Base-by-base conservation (phyloP, 2,113 vertebrate genomes). In the Promerops cafer region DNA sequence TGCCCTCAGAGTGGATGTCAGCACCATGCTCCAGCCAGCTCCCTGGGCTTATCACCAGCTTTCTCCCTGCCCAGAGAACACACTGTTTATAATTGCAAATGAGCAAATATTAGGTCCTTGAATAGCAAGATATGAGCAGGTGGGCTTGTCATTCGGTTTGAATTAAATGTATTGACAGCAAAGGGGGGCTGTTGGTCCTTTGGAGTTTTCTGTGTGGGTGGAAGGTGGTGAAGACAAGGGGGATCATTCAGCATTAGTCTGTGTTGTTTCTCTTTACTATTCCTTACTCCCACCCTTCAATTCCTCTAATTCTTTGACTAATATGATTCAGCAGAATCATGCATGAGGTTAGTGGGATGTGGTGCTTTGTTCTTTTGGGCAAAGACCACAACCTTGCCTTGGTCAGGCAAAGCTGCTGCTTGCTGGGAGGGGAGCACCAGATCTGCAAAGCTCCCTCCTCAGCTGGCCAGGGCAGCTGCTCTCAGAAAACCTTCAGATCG, bases 381-480 rank as follows among this genome's bases (percentile, higher is more conserved):
- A 20, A 71, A 56, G 44, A 24, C 31, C 31, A 11, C 19, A 35
- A 2, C 8, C 10, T 45, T 54, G 15, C 13, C 15, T 66, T 28
- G 42, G 47, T 66, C 11, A 18, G 52, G 16, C 13, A 63, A 31
- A 72, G 31, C 13, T 60, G 35, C 13, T 12, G 3, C 37, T 65
- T 0, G 0, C 21, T 56, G 37, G 16, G 45, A 70, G 9, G 17
- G 10, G 30, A 66, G 24, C 31, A 37, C 16, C 6, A 64, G 27
- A 23, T 19, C 65, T 71, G 8, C 35, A 69, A 9, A 92, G 5
- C 27, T 87, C 35, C 5, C 4, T 64, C 26, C 65, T 37, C 1
- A 5, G 12, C 45, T 61, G 16, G 39, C 3, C 6, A 11, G 23
- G 15, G 18, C 8, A 61, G 22, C 17, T 56, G 2, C 31, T 76